Conservation (phyloP, 2,888 invertebrate species). For the Drosophila niveifrons region DNA sequence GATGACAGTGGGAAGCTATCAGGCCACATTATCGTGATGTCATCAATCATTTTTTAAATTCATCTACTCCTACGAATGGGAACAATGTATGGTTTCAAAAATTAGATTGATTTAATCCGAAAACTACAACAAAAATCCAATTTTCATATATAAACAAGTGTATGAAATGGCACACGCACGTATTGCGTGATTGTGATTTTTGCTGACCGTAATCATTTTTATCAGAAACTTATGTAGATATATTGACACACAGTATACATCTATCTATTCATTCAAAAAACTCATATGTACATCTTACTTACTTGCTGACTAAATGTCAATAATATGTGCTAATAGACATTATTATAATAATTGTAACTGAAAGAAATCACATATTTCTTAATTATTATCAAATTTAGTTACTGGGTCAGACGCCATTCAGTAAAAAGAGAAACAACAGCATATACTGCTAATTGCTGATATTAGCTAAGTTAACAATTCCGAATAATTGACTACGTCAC, state of each 20-base stretch:
- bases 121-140: conserved; percentile 16
- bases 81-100: conserved; percentile 21
- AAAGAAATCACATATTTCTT: conserved; percentile 3
- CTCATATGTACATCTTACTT: neutral
- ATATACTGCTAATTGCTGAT: conserved; percentile 21
- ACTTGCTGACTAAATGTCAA: neutral
- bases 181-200: conserved; percentile 45
- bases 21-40: conserved; percentile 36
- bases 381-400: conserved; percentile 8
- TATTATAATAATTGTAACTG: neutral
- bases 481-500: conserved; percentile 32
- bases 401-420: conserved; percentile 13
- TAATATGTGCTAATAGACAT: neutral
- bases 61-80: conserved; percentile 12
- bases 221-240: conserved; percentile 5
- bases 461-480: conserved; percentile 18
- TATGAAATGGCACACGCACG: conserved; percentile 32
- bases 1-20: conserved; percentile 35
- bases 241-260: conserved; percentile 33
- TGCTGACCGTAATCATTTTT: conserved; percentile 25
- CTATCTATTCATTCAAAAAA: neutral
- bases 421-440: neutral
- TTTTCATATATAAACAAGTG: conserved; percentile 27
- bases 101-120: conserved; percentile 45
- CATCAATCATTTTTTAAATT: conserved; percentile 53